A percentile compares a stretch with the other conserved stretches of the same genome.
These are phyloP conservation scores for Tyrophagus putrescentiae DNA, from an alignment of 1,140 invertebrate species.

Conservation along the genomic window DNA sequence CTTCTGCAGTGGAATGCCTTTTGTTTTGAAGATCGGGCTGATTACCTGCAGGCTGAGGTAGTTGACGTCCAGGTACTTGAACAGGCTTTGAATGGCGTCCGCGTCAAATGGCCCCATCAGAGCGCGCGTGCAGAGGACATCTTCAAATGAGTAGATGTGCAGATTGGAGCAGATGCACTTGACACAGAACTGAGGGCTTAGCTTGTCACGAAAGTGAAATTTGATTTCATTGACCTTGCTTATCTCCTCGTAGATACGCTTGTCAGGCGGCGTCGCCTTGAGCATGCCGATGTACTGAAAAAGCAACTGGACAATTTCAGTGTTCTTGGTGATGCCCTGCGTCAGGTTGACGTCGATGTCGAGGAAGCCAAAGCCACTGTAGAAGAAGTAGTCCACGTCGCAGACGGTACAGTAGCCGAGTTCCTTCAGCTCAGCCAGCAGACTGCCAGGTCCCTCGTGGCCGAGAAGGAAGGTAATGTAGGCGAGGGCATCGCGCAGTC, in stretches of 20 bases:
- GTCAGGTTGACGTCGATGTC: constrained; percentile 74
- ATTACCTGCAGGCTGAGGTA: not conserved
- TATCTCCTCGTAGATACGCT: constrained; percentile 83
- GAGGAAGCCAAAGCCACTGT: constrained; percentile 68
- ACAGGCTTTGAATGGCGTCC: no score
- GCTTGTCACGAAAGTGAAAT: constrained; percentile 81
- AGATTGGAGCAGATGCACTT: constrained; percentile 44
- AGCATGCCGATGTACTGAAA: constrained; percentile 85
- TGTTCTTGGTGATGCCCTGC: constrained; percentile 62
- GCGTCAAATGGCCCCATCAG: no score
- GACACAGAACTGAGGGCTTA: constrained; percentile 57
- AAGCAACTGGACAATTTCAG: constrained; percentile 66
- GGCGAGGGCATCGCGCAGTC: constrained; percentile 46
- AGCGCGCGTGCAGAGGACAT: no score
- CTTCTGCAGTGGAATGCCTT: not conserved
- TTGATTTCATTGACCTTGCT: constrained; percentile 57
- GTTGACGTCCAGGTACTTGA: no score
- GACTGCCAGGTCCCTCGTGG: constrained; percentile 84
- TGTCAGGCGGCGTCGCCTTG: constrained; percentile 50
- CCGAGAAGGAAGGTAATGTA: constrained; percentile 84
- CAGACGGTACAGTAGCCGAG: constrained; percentile 33
- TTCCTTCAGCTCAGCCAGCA: constrained; percentile 69
- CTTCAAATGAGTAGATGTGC: no score
- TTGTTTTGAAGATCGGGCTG: not conserved
- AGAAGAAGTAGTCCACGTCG: not conserved